Conservation (phyloP, 2,113 vertebrate genomes). For the Poicephalus meyeri region DNA sequence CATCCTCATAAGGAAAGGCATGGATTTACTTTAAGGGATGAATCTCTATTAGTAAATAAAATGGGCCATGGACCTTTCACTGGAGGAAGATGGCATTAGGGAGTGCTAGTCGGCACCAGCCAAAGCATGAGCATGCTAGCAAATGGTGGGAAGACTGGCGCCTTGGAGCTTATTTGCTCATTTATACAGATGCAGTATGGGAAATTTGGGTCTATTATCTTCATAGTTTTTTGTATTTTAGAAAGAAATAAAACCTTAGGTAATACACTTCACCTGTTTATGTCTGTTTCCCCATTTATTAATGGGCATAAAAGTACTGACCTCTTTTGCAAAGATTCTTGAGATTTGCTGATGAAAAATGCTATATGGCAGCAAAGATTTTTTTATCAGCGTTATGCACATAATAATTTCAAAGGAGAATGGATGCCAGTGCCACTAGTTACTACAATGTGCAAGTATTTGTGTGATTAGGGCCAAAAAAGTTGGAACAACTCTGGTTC, state of each 20-base stretch:
- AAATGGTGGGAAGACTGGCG: background rate
- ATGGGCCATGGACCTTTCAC: background rate
- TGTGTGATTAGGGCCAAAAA: background rate
- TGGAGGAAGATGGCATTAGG: background rate
- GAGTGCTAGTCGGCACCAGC: rapidly evolving
- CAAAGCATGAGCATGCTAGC: background rate
- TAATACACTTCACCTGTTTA: background rate
- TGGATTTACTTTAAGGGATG: background rate
- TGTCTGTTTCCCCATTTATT: background rate
- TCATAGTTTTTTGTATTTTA: background rate
- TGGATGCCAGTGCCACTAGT: background rate
- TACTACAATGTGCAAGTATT: background rate
- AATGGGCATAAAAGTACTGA: background rate
- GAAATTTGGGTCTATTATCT: background rate
- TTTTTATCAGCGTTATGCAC: background rate
- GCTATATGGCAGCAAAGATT: background rate
- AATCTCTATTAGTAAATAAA: background rate
- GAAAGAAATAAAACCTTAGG: background rate
- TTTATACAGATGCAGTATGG: background rate
- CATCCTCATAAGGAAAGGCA: background rate
- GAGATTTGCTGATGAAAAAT: background rate
- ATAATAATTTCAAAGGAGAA: background rate
- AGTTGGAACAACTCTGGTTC: background rate
- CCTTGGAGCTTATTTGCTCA: background rate
- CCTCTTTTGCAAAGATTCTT: background rate